A percentile compares a stretch with the other conserved stretches of the same genome.
Conservation (phyloP, 2,797 vertebrate genomes). For the Crenichthys baileyi region DNA sequence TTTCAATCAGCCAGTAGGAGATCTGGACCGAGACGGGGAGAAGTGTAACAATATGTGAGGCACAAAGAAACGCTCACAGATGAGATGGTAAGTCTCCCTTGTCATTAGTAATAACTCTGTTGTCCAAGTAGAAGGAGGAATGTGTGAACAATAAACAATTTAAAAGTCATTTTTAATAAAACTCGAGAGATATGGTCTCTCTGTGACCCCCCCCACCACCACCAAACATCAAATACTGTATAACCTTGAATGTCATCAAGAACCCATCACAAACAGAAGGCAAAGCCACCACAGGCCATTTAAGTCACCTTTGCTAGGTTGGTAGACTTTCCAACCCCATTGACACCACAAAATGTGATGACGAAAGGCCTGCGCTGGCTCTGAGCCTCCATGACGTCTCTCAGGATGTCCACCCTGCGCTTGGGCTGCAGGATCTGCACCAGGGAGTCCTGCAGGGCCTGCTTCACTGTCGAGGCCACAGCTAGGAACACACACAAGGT, state of each 20-base stretch:
- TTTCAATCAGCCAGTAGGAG: conserved; percentile 97
- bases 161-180: neutral
- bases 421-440: conserved; percentile 99
- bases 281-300: neutral
- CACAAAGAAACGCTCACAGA: neutral
- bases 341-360: conserved; percentile 96
- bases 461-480: conserved; percentile 96
- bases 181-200: neutral
- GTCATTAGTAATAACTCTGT: too few relatives aligned
- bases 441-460: conserved; percentile 94
- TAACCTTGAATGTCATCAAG: neutral
- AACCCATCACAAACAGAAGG: neutral
- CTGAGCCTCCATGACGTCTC: conserved; percentile 95
- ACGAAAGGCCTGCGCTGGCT: conserved; percentile 90
- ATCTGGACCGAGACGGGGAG: conserved; percentile 79
- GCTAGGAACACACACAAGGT: conserved; percentile 72
- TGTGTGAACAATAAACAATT: neutral
- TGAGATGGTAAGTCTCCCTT: too few relatives aligned
- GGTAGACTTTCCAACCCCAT: conserved; percentile 97
- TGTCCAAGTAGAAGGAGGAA: neutral
- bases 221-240: too few relatives aligned
- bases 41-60: neutral
- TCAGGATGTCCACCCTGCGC: conserved; percentile 91
- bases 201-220: neutral
- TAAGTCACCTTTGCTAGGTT: conserved; percentile 93